phyloP scores from a whole-genome alignment of 2,113 vertebrate species.

The Osmerus mordax region DNA sequence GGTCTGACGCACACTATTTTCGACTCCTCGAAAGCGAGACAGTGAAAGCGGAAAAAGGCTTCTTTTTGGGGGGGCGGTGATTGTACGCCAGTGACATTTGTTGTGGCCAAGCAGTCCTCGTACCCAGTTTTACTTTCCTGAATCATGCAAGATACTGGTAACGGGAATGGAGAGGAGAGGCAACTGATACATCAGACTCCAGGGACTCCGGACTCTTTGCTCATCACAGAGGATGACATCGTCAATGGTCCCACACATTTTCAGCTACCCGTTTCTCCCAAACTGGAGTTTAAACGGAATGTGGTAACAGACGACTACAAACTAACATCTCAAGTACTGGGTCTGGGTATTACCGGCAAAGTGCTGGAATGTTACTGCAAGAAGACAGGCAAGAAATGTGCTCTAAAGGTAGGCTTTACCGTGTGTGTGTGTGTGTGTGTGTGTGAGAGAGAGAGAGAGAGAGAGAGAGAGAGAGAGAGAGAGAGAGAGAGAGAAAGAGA shows the following conservation, averaged over 20 bases:
- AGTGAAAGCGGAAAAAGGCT: too few species aligned
- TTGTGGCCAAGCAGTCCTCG: too few species aligned
- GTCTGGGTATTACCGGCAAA: constrained; percentile 95
- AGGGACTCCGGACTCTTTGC: background rate
- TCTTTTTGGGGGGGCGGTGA: too few species aligned
- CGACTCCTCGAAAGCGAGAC: too few species aligned
- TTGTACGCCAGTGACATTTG: too few species aligned
- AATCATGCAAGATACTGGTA: constrained; percentile 1
- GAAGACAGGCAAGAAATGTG: constrained; percentile 89
- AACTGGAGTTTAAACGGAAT: constrained; percentile 88
- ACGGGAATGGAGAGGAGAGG: background rate
- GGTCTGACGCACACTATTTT: too few species aligned
- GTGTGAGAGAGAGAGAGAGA: background rate
- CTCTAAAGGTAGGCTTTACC: constrained; percentile 82
- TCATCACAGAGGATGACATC: background rate
- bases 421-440: background rate
- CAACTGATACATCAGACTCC: background rate
- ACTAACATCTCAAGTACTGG: constrained; percentile 90
- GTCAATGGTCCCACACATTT: constrained; percentile 37
- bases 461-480: background rate
- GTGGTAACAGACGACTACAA: constrained; percentile 96
- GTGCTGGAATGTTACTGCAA: constrained; percentile 90
- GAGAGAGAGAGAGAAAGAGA: too few species aligned
- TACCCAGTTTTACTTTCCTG: too few species aligned
- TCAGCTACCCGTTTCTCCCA: constrained; percentile 64